Conservation (phyloP, 2,113 vertebrate species). For the Burhinus bistriatus region DNA sequence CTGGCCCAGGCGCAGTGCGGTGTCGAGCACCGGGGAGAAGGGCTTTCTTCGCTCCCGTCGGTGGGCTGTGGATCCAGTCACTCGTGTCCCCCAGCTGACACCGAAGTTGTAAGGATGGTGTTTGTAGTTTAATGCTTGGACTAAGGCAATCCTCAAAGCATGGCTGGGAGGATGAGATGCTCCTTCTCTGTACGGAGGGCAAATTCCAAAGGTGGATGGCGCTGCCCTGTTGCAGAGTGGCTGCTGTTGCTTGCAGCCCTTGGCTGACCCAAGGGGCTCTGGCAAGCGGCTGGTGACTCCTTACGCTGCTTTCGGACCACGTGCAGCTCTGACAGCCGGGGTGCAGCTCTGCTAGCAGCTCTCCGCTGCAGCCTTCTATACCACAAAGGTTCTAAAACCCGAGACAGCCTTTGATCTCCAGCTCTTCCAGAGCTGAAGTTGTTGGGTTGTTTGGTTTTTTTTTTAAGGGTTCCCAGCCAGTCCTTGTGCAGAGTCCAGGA, state of each 20-base stretch:
- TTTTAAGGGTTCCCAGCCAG: neutral
- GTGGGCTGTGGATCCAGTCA: neutral
- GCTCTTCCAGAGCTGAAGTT: neutral
- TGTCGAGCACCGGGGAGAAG: neutral
- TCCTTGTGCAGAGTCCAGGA: neutral
- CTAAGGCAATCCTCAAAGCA: neutral
- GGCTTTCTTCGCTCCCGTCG: accelerated
- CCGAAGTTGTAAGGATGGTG: neutral
- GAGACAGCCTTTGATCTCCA: neutral
- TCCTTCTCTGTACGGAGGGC: neutral
- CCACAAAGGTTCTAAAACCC: neutral
- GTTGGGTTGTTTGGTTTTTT: neutral
- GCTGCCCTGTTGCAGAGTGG: neutral
- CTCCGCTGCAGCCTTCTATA: neutral
- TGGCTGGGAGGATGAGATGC: neutral
- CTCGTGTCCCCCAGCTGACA: neutral
- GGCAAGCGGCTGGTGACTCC: neutral
- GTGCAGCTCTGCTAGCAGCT: neutral
- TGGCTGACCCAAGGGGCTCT: accelerated
- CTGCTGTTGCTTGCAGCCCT: neutral
- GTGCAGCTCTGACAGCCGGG: neutral
- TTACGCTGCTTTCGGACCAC: neutral
- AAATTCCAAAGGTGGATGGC: neutral
- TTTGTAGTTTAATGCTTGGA: neutral
- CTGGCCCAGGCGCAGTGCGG: neutral